Percentiles rank a stretch among this genome's conserved stretches.
These are phyloP conservation scores for Pardalotus punctatus DNA, from an alignment of 2,113 vertebrate species.

Conservation along the genomic window DNA sequence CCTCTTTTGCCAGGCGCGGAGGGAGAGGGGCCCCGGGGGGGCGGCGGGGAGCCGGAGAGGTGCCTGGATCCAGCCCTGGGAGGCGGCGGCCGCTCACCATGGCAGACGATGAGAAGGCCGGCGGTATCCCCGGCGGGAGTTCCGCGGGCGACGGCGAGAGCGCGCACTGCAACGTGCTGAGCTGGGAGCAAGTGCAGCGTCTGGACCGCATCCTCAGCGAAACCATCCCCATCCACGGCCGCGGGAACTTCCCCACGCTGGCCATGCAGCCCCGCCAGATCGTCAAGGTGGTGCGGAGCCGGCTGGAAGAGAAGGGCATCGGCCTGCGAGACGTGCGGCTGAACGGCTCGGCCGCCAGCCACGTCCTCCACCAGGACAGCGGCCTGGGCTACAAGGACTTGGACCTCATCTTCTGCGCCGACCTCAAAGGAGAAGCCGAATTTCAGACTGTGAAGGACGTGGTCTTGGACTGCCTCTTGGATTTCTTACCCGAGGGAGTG, in stretches of 20 bases:
- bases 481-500: conserved; percentile 96
- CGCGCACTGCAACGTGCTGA: conserved; percentile 88
- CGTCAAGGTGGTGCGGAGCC: conserved; percentile 90
- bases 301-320: conserved; percentile 89
- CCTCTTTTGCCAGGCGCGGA: neutral
- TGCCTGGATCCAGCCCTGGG: conserved; percentile 8
- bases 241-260: conserved; percentile 97
- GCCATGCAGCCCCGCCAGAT: conserved; percentile 94
- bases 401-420: conserved; percentile 96
- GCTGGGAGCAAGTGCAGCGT: conserved; percentile 97
- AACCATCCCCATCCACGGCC: conserved; percentile 96
- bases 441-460: conserved; percentile 98
- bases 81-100: conserved; percentile 71
- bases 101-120: conserved; percentile 84
- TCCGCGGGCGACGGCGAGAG: conserved; percentile 68
- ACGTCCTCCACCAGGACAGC: conserved; percentile 93
- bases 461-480: conserved; percentile 96
- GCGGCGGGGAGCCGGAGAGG: neutral
- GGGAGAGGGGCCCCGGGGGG: neutral
- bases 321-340: conserved; percentile 90
- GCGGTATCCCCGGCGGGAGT: conserved; percentile 24
- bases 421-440: conserved; percentile 91
- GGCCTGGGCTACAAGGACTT: conserved; percentile 97
- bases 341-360: conserved; percentile 95
- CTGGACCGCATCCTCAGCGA: conserved; percentile 93